Base-by-base conservation (phyloP, 2,797 vertebrate genomes). In the Danio choprae region DNA sequence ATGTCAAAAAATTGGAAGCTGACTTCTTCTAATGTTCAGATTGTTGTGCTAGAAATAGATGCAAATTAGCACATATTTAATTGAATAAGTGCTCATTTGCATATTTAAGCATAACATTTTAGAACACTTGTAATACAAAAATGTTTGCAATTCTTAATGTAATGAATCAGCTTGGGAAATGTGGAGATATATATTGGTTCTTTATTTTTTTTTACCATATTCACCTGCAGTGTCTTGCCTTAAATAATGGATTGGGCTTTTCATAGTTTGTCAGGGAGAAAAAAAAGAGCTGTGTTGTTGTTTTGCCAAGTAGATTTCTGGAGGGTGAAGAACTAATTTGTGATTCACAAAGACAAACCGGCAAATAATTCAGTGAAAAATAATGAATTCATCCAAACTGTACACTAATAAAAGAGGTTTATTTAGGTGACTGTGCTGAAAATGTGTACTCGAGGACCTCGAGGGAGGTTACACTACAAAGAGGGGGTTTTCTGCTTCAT, bases 241-340 rank as follows among this genome's bases (percentile, higher is more conserved):
- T 51, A 85, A 87, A 88, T 88, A 86, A 87, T 86, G 80, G 50
- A 87, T 83, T 83, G 83, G 38, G 59, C 82, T 72, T 20, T 83
- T 63, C 59, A 70, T 46, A 80, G 79, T 77, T 77, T 38, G 70
- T 41, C 63, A 74, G 80, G 56, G 51, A 67, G n/a, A n/a, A n/a
- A 78, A 80, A n/a, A 78, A 80, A 74, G 62, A 46, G 60, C 68
- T 44, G 40, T 48, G 53, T 59, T 55, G 64, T 50, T 62, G 29
- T 84, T 79, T 48, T 62, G 53, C 60, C 80, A 51, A 63, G 48
- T 65, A 7, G 48, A 13, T 70, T 79, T 82, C 68, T 64, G 20
- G 65, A 83, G 70, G 38, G 44, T 58, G 63, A 44, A 62, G 67
- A 58, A 59, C 44, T 68, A 20, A 68, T 75, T 59, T 63, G 75